Percentiles rank a stretch among this genome's conserved stretches.
Conservation (phyloP, 2,113 vertebrate species). For the Acrocephalus kingi region DNA sequence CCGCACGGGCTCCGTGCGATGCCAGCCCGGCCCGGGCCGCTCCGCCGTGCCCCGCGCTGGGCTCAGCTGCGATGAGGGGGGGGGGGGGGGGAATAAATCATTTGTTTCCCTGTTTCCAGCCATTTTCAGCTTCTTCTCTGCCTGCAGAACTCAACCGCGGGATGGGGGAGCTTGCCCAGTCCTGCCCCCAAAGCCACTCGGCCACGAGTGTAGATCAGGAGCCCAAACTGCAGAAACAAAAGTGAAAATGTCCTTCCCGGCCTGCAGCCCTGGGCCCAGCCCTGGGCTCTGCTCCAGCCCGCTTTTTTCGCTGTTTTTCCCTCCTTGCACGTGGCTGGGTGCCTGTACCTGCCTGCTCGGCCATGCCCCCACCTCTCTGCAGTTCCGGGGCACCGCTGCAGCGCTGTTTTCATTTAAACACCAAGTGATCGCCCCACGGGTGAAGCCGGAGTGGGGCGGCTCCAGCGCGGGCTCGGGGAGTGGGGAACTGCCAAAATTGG, state of each 20-base stretch:
- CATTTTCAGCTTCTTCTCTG: background rate
- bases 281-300: background rate
- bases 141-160: background rate
- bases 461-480: accelerated
- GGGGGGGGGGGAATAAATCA: too few species aligned
- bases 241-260: background rate
- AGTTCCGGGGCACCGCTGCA: accelerated
- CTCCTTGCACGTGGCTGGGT: accelerated
- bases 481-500: background rate
- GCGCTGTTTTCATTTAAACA: background rate
- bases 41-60: accelerated
- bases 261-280: background rate
- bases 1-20: accelerated
- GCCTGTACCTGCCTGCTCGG: background rate
- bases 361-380: background rate
- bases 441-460: accelerated
- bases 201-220: background rate
- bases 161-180: background rate
- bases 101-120: background rate
- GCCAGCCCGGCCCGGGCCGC: accelerated
- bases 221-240: background rate
- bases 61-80: background rate
- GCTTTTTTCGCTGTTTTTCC: accelerated
- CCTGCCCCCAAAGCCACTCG: background rate
- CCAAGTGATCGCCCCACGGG: background rate